Conservation (phyloP, 2,113 vertebrate species). For the Otus sunia region DNA sequence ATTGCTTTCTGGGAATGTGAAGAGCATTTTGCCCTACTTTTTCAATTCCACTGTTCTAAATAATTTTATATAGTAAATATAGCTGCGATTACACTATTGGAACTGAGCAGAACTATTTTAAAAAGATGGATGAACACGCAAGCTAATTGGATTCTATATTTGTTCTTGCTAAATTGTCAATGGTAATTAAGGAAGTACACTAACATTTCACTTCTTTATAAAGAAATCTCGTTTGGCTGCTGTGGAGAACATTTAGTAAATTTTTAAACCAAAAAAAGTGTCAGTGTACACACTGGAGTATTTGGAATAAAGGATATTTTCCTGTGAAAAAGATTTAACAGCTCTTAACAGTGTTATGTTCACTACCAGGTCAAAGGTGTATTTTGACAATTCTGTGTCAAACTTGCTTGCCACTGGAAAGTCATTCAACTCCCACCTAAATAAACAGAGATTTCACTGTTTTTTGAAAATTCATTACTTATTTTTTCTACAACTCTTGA, state of each 20-base stretch:
- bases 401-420: not conserved
- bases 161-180: not conserved
- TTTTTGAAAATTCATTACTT: not conserved
- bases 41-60: not conserved
- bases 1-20: not conserved
- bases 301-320: not conserved
- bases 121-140: not conserved
- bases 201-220: not conserved
- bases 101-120: not conserved
- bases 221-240: not conserved
- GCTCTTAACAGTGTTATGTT: not conserved
- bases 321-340: not conserved
- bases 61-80: not conserved
- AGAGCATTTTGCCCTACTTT: not conserved
- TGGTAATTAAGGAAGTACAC: not conserved
- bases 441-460: not conserved
- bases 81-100: not conserved
- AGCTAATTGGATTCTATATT: not conserved
- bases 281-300: not conserved
- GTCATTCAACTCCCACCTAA: not conserved
- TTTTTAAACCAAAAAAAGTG: no score
- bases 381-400: not conserved
- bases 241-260: not conserved
- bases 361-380: not conserved
- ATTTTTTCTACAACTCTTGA: not conserved